Percentiles rank a stretch among this genome's conserved stretches.
Evolutionary conservation across 2,797 vertebrate species (phyloP).

Genomic region (Nyctibius grandis): DNA sequence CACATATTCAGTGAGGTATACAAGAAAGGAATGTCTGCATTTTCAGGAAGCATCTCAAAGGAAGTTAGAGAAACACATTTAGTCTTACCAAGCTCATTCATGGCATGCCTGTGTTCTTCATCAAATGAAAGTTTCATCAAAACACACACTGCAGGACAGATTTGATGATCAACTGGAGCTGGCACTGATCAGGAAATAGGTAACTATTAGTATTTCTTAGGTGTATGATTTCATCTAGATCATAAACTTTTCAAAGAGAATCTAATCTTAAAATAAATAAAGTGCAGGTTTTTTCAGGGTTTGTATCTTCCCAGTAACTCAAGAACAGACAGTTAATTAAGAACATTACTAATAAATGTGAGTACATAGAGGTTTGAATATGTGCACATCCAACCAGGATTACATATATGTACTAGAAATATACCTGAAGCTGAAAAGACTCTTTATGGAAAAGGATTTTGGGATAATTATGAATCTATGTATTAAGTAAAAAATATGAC

Average conservation of each 20-base stretch:
- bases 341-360: neutral
- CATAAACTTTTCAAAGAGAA: neutral
- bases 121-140: conserved; percentile 97
- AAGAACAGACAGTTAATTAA: neutral
- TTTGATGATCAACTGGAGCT: conserved; percentile 92
- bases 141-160: conserved; percentile 92
- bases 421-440: neutral
- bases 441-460: neutral
- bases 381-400: neutral
- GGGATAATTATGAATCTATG: neutral
- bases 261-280: neutral
- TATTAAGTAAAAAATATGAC: neutral
- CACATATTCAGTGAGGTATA: neutral
- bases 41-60: neutral
- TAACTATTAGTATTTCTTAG: neutral
- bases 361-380: neutral
- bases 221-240: neutral
- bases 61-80: neutral
- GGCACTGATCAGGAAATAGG: conserved; percentile 79
- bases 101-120: conserved; percentile 93
- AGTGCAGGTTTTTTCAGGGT: neutral
- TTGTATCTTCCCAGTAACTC: neutral
- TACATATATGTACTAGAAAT: neutral
- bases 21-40: neutral
- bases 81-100: conserved; percentile 91